A percentile compares a stretch with the other conserved stretches of the same genome.
Conservation (phyloP, 2,888 invertebrate species). For the Chrysomela aeneicollis region DNA sequence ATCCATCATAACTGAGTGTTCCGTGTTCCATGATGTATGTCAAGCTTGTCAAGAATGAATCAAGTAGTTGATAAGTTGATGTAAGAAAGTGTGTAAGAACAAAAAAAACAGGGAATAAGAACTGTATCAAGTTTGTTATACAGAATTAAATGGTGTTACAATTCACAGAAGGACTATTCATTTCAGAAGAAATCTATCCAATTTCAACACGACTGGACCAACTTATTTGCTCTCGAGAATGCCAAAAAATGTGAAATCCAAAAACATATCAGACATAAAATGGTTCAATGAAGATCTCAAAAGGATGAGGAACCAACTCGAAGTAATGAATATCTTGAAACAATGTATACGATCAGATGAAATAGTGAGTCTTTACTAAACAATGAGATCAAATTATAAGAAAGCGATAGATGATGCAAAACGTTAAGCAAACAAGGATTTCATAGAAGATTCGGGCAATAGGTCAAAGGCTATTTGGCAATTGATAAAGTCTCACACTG, state of each 20-base stretch:
- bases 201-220: neutral
- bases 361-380: neutral
- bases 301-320: neutral
- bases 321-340: neutral
- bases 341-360: neutral
- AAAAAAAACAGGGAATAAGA: too few relatives aligned
- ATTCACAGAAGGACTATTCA: too few relatives aligned
- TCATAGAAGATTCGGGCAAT: neutral
- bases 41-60: too few relatives aligned
- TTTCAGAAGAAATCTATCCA: neutral
- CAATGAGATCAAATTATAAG: neutral
- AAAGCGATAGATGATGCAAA: neutral
- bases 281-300: neutral
- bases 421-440: neutral
- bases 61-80: too few relatives aligned
- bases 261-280: neutral
- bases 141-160: too few relatives aligned
- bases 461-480: neutral
- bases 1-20: too few relatives aligned
- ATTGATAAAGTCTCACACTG: neutral
- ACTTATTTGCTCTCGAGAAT: neutral
- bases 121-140: too few relatives aligned
- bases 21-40: too few relatives aligned
- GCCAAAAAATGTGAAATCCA: neutral
- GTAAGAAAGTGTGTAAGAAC: too few relatives aligned